Base-by-base conservation (phyloP, 2,113 vertebrate species). In the Eulemur rufifrons region DNA sequence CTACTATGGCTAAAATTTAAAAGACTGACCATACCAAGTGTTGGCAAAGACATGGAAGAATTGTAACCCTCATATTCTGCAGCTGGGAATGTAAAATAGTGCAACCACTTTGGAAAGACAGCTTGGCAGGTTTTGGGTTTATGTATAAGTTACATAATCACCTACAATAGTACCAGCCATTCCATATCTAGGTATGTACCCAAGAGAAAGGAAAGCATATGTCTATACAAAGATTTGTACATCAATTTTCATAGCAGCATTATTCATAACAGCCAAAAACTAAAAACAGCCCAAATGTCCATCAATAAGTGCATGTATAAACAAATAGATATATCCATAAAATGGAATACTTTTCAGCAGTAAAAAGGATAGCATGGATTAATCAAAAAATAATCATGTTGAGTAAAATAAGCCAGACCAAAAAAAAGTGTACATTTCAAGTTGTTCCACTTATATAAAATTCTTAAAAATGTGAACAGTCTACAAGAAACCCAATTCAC, bases 381-480 rank as follows among this genome's bases (percentile, higher is more conserved):
- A 83, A 66, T 87, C 78, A 90, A 59, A 77, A 93, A 78, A 25
- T 37, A 71, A 91, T 34, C 50, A 54, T 7, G 20, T 23, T 78
- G 56, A 84, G 13, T 92, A 39, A 93, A 96, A 64, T 50, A 69
- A 83, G 15, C 71, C 78, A 91, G 66, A 77, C 78, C 68, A 66
- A 63, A 54, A 90, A 83, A 83, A 85, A n/a, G 14, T 76, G 27
- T n/a, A 61, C 45, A 61, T 42, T 25, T 17, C 21, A 25, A 76
- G 27, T 71, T 47, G 82, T 25, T 77, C 20, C 42, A 86, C 25
- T 20, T 45, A 37, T 4, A 18, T 74, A 61, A 69, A 77, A 50
- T n/a, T 56, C 42, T 54, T 45, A 11, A 61, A 86, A 92, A 88
- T 18, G 37, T 61, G 59, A 61, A 27, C 23, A 61, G 9, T 61